Evolutionary conservation across 2,797 vertebrate genomes (phyloP).

Genomic region (Trachurus trachurus): DNA sequence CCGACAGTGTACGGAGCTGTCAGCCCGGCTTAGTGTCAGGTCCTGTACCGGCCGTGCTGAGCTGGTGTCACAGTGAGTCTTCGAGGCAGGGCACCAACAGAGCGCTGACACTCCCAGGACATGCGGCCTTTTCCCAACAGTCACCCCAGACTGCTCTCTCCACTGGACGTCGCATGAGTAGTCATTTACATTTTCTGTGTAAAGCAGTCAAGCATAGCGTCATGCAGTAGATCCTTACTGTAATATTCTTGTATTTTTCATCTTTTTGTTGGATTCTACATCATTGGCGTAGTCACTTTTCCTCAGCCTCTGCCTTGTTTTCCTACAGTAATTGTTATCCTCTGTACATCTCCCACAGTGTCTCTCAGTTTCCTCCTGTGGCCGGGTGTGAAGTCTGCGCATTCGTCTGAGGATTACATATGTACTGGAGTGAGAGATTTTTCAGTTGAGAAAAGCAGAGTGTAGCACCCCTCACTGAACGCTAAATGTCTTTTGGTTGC

Average conservation of each 20-base stretch:
- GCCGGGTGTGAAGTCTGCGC: constrained; percentile 14
- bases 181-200: constrained; percentile 28
- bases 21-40: constrained; percentile 60
- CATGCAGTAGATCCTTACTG: not conserved
- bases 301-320: not conserved
- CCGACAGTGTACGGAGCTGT: constrained; percentile 53
- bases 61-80: constrained; percentile 46
- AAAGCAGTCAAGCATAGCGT: not conserved
- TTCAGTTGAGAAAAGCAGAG: constrained; percentile 46
- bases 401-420: constrained; percentile 28
- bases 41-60: constrained; percentile 21
- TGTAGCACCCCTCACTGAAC: constrained; percentile 32
- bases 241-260: not conserved
- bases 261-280: not conserved
- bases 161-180: constrained; percentile 31
- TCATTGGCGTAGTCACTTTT: not conserved
- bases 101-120: constrained; percentile 59
- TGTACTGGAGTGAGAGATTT: constrained; percentile 36
- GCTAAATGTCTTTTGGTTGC: constrained; percentile 41
- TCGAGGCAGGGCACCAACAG: constrained; percentile 54
- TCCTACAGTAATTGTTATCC: not conserved
- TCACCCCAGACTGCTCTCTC: constrained; percentile 48
- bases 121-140: constrained; percentile 58
- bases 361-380: constrained; percentile 11
- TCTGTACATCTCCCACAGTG: constrained; percentile 13